Evolutionary conservation across 1,140 invertebrate species (phyloP).

Genomic region (Lordiphosa mommai): DNA sequence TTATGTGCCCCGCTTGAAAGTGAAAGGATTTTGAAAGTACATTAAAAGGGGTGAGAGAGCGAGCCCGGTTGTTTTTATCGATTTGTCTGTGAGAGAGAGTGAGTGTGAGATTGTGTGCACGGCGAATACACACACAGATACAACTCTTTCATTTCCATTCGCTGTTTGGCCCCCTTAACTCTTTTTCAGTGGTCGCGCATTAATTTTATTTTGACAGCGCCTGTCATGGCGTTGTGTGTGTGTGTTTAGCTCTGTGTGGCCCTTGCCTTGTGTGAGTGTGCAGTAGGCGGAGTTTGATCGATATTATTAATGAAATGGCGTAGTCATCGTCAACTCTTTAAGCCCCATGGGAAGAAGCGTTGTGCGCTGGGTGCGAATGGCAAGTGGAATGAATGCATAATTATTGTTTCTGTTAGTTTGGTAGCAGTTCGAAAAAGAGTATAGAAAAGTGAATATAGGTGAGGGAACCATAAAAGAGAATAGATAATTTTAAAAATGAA

Average conservation of each 20-base stretch:
- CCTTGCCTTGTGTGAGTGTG: constrained; percentile 13
- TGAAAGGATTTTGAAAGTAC: constrained; percentile 56
- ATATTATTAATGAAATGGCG: constrained; percentile 66
- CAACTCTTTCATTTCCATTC: constrained; percentile 58
- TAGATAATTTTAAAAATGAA: no score
- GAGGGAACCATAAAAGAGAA: no score
- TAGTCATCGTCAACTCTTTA: constrained; percentile 52
- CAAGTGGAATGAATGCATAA: not conserved
- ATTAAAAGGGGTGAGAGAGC: constrained; percentile 52
- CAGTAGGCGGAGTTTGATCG: constrained; percentile 72
- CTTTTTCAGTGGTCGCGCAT: constrained; percentile 58
- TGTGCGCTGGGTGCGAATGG: not conserved
- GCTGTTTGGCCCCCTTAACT: constrained; percentile 59
- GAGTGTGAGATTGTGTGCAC: constrained; percentile 21
- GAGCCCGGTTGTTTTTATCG: constrained; percentile 41
- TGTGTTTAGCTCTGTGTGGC: constrained; percentile 9
- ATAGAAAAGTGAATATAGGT: no score
- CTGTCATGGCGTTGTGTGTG: constrained; percentile 25
- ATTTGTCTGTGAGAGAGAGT: constrained; percentile 22
- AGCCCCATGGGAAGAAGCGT: constrained; percentile 5
- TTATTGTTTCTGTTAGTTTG: no score
- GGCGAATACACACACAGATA: constrained; percentile 49
- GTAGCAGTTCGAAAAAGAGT: no score
- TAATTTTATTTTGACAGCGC: constrained; percentile 68
- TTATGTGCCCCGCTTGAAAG: constrained; percentile 45